Percentiles rank a stretch among this genome's conserved stretches.
These are phyloP conservation scores for Halocaridina rubra DNA, from an alignment of 2,888 invertebrate species.

Conservation along the genomic window DNA sequence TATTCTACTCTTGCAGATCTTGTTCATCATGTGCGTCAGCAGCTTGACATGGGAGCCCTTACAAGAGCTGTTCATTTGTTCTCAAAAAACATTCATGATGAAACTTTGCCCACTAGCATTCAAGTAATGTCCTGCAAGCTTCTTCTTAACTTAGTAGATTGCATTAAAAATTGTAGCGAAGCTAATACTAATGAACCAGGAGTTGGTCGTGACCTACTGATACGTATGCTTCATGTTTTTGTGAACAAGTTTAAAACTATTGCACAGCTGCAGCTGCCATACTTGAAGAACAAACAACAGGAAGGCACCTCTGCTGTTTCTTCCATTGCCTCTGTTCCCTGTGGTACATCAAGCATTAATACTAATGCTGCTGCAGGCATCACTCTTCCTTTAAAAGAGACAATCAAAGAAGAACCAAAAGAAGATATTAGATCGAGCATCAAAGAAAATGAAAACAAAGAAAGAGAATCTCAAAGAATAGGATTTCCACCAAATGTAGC, in stretches of 20 bases:
- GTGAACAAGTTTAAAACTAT: conserved; percentile 96
- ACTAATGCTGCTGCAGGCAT: conserved; percentile 22
- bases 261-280: conserved; percentile 90
- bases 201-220: conserved; percentile 80
- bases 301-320: not conserved
- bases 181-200: conserved; percentile 72
- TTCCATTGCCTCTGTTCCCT: not conserved
- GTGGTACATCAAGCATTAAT: not conserved
- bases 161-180: conserved; percentile 82
- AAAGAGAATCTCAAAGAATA: conserved; percentile 50
- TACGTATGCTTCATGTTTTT: conserved; percentile 93
- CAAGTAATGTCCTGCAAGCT: conserved; percentile 98
- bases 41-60: conserved; percentile 84
- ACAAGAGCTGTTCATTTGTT: conserved; percentile 92
- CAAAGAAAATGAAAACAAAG: conserved; percentile 39
- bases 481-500: conserved; percentile 55
- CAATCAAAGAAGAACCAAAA: conserved; percentile 48
- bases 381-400: not conserved
- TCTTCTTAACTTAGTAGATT: conserved; percentile 93
- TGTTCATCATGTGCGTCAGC: conserved; percentile 93
- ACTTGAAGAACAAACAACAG: conserved; percentile 84
- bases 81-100: conserved; percentile 96
- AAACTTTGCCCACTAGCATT: conserved; percentile 89
- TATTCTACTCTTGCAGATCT: conserved; percentile 97
- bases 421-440: conserved; percentile 30